A percentile compares a stretch with the other conserved stretches of the same genome.
These are phyloP conservation scores for Galago senegalensis DNA, from an alignment of 2,797 vertebrate species.

Conservation along the genomic window DNA sequence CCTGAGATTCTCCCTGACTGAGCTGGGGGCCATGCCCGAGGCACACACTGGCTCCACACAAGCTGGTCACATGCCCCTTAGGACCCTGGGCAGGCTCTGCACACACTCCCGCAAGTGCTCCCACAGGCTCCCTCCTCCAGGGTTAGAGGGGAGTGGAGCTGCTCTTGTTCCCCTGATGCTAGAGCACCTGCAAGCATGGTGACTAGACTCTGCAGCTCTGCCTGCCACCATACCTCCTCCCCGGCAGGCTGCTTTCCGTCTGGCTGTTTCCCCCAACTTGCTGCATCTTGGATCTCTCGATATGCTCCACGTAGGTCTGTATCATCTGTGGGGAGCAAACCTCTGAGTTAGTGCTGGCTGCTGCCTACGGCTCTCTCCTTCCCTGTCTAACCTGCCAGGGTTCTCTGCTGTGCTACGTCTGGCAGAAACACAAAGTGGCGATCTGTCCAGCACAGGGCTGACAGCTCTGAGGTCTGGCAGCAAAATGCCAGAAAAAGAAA, in stretches of 20 bases:
- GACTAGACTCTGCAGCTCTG: too few relatives aligned
- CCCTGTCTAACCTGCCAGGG: neutral
- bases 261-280: constrained; percentile 95
- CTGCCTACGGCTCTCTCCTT: rapidly evolving
- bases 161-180: neutral
- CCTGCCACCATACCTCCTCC: constrained; percentile 91
- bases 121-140: neutral
- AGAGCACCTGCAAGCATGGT: too few relatives aligned
- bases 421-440: neutral
- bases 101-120: too few relatives aligned
- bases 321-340: constrained; percentile 94
- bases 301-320: constrained; percentile 98
- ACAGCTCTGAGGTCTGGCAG: neutral
- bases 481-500: neutral
- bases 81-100: neutral
- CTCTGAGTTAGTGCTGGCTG: neutral
- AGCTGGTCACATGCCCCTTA: neutral
- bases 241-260: constrained; percentile 94
- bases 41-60: neutral
- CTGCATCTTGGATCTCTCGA: constrained; percentile 98
- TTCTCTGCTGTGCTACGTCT: neutral
- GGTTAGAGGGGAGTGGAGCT: neutral
- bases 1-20: neutral
- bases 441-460: neutral
- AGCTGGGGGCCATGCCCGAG: neutral